These are phyloP conservation scores for Motacilla alba DNA, from an alignment of 2,113 vertebrate genomes.

Conservation along the genomic window DNA sequence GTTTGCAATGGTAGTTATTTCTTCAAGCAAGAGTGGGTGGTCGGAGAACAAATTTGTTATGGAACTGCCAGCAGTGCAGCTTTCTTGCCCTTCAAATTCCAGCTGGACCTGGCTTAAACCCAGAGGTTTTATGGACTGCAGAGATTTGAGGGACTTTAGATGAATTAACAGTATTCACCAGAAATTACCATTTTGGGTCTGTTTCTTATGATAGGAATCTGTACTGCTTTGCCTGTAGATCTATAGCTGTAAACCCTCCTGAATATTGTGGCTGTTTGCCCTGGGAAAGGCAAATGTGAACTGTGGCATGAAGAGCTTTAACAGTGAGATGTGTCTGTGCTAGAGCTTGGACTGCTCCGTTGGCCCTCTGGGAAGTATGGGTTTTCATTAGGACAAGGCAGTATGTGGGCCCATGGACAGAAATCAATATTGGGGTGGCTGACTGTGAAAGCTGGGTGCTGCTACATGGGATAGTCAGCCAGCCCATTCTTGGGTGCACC, in stretches of 20 bases:
- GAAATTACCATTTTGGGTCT: neutral
- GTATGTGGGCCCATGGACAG: fast-evolving
- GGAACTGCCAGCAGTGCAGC: neutral
- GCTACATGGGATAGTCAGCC: neutral
- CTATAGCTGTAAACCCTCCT: neutral
- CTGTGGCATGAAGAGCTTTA: fast-evolving
- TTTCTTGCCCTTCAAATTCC: neutral
- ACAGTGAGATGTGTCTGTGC: neutral
- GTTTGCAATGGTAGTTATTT: fast-evolving
- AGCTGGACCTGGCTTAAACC: neutral
- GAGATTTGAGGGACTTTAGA: neutral
- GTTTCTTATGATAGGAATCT: neutral
- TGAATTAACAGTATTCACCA: neutral
- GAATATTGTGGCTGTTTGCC: neutral
- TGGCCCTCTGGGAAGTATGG: neutral
- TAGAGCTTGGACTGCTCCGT: neutral
- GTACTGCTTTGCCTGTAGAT: neutral
- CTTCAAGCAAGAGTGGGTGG: neutral
- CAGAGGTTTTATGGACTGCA: neutral
- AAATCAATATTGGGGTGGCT: neutral
- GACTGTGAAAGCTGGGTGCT: neutral
- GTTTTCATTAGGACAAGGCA: neutral
- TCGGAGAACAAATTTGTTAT: neutral
- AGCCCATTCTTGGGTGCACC: neutral
- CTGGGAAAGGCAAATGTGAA: neutral